Evolutionary conservation across 2,888 invertebrate genomes (phyloP).

Genomic region (Neuroscelio doddi): DNA sequence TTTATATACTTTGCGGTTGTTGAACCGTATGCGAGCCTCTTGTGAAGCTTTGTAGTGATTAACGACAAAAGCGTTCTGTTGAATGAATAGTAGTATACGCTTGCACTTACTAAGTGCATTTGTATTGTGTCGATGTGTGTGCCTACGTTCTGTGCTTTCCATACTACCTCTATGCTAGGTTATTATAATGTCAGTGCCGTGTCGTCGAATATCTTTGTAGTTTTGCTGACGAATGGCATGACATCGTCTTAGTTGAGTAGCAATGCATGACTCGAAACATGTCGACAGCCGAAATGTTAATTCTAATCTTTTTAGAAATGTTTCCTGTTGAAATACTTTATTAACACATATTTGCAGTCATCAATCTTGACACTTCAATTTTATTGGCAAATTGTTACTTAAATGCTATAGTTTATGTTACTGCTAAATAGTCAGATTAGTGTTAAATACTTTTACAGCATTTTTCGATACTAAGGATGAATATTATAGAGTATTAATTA

Average conservation of each 20-base stretch:
- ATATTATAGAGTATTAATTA: too few relatives aligned
- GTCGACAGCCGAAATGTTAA: too few relatives aligned
- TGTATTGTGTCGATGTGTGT: slow-evolving; percentile 31
- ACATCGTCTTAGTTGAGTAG: background rate
- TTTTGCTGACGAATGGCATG: too few relatives aligned
- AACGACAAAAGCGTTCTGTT: slow-evolving; percentile 53
- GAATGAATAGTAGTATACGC: slow-evolving; percentile 36
- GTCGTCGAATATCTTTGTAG: background rate
- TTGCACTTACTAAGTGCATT: slow-evolving; percentile 32
- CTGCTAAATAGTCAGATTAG: too few relatives aligned
- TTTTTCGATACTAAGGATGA: too few relatives aligned
- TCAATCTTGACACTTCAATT: too few relatives aligned
- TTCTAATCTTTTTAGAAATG: too few relatives aligned
- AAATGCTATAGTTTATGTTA: too few relatives aligned
- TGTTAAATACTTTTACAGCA: too few relatives aligned
- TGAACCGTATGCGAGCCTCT: slow-evolving; percentile 52
- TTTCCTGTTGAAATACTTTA: too few relatives aligned
- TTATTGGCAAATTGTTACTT: too few relatives aligned
- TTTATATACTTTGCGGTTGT: slow-evolving; percentile 60
- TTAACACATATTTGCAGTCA: too few relatives aligned
- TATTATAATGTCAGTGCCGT: slow-evolving; percentile 53
- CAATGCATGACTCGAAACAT: background rate
- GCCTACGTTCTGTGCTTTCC: slow-evolving; percentile 37
- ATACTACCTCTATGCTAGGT: slow-evolving; percentile 43
- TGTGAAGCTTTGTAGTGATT: slow-evolving; percentile 43